phyloP scores from a whole-genome alignment of 2,888 invertebrate species.

The Kryphioiulus occultus region DNA sequence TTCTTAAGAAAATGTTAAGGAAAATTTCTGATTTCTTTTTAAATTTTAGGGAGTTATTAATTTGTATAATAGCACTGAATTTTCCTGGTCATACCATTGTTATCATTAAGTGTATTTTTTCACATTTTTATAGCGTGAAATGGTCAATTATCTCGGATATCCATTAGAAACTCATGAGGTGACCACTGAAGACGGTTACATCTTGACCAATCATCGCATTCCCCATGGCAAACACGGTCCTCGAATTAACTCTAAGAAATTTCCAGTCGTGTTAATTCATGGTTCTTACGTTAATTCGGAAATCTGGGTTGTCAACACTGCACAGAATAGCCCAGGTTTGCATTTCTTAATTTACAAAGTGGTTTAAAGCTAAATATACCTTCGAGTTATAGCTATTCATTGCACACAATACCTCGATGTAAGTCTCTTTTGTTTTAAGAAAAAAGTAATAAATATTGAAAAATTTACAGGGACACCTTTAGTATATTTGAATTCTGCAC shows the following conservation, averaged over 20 bases:
- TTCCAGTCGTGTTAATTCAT: neutral
- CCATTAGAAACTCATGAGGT: slow-evolving; percentile 64
- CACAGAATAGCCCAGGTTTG: neutral
- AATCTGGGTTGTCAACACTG: neutral
- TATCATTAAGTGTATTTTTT: no score
- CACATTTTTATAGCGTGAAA: slow-evolving; percentile 55
- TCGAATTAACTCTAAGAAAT: neutral
- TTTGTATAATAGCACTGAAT: no score
- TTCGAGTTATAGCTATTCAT: neutral
- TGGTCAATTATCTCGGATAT: slow-evolving; percentile 64
- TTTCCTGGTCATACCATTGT: no score
- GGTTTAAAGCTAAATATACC: no score
- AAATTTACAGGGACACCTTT: no score
- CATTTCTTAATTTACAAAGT: no score
- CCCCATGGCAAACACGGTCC: slow-evolving; percentile 62
- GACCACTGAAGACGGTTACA: slow-evolving; percentile 65
- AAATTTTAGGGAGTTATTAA: no score
- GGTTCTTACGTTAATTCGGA: neutral
- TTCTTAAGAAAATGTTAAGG: no score
- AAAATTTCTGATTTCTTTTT: no score
- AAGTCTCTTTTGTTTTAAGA: neutral
- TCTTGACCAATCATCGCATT: slow-evolving; percentile 66
- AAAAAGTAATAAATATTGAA: no score
- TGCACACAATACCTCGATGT: neutral
- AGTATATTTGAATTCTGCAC: no score